These are phyloP conservation scores for Cardiocondyla obscurior DNA, from an alignment of 1,140 invertebrate species.

Conservation along the genomic window DNA sequence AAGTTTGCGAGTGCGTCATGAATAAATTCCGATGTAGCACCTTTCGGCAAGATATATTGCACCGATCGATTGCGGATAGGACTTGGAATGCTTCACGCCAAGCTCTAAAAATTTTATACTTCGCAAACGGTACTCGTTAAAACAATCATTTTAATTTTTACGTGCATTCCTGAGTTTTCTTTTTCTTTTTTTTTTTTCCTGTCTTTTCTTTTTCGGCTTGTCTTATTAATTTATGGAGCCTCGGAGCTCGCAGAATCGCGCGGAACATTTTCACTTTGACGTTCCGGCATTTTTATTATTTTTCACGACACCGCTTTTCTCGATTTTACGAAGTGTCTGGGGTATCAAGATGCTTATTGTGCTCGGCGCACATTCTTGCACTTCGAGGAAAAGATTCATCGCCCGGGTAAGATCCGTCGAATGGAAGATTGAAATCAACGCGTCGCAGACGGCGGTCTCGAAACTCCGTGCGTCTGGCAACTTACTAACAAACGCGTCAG, in stretches of 20 bases:
- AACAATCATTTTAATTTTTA: not conserved
- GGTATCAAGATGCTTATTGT: not conserved
- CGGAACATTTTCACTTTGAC: not conserved
- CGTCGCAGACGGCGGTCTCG: constrained; percentile 55
- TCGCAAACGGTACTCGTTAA: not conserved
- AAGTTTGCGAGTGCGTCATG: constrained; percentile 52
- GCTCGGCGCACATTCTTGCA: not conserved
- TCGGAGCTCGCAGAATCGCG: not conserved
- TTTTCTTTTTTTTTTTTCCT: not conserved
- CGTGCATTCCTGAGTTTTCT: not conserved
- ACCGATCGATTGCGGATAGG: constrained; percentile 23
- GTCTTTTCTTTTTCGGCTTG: not conserved
- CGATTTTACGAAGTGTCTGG: not conserved
- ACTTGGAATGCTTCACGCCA: constrained; percentile 6
- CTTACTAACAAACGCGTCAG: constrained; percentile 57
- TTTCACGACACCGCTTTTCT: not conserved
- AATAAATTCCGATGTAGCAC: constrained; percentile 60
- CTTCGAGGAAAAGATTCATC: not conserved
- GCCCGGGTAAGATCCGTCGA: constrained; percentile 19
- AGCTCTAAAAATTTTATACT: not conserved
- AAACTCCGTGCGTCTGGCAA: constrained; percentile 58
- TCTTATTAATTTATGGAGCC: not conserved
- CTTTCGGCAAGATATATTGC: constrained; percentile 41
- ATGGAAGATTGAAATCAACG: constrained; percentile 61
- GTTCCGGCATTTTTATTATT: not conserved